Evolutionary conservation across 2,113 vertebrate genomes (phyloP).

Genomic region (Nyctereutes procyonoides): DNA sequence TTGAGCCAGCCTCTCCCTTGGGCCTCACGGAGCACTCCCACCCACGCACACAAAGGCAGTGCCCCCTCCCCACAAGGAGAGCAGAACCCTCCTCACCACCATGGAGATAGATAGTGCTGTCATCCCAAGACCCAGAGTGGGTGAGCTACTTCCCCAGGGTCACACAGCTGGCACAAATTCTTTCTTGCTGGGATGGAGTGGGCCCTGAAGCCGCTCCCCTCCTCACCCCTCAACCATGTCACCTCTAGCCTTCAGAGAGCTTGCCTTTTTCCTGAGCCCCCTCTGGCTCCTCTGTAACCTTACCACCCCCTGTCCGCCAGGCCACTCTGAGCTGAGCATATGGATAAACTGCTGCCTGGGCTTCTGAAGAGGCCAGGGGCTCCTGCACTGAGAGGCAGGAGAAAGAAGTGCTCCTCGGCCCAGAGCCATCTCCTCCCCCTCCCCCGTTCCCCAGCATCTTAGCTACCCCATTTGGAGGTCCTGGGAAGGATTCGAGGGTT

Average conservation of each 20-base stretch:
- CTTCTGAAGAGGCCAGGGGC: not conserved
- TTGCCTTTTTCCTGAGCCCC: not conserved
- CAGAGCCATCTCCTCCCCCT: not conserved
- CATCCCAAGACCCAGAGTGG: not conserved
- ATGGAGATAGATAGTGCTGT: not conserved
- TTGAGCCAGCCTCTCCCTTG: not conserved
- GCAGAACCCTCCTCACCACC: not conserved
- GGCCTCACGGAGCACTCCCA: not conserved
- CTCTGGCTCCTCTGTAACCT: not conserved
- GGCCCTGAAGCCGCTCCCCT: not conserved
- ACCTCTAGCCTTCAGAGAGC: not conserved
- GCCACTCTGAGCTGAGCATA: not conserved
- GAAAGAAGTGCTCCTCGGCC: not conserved
- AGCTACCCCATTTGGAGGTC: slow-evolving; percentile 67
- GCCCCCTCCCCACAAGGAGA: not conserved
- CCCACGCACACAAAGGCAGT: not conserved
- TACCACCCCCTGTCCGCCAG: not conserved
- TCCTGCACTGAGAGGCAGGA: not conserved
- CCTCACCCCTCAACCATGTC: not conserved
- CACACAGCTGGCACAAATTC: not conserved
- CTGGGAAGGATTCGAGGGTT: slow-evolving; percentile 67
- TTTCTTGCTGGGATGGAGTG: not conserved
- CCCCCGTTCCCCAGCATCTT: not conserved
- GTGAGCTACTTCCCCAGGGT: not conserved
- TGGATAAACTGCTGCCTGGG: not conserved